Conservation (phyloP, 2,888 invertebrate species). For the Hemaris fuciformis region DNA sequence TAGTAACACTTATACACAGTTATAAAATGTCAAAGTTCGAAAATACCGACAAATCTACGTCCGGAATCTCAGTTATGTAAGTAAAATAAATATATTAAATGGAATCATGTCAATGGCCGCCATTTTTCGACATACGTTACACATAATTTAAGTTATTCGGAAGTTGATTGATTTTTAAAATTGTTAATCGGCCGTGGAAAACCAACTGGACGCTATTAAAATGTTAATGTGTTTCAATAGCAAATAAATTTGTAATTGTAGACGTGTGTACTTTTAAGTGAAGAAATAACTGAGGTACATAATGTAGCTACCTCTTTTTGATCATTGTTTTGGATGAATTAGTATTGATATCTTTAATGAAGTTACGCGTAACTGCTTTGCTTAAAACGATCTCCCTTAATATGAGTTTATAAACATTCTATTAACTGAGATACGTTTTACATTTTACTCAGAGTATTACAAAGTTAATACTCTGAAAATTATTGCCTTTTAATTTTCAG, state of each 20-base stretch:
- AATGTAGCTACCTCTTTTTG: no score
- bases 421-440: conserved; percentile 7
- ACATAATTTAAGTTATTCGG: neutral
- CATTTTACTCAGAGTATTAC: no score
- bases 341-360: no score
- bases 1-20: neutral
- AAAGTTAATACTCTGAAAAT: no score
- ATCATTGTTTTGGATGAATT: no score
- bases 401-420: neutral
- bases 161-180: neutral
- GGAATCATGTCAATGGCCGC: conserved; percentile 1
- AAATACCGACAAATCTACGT: neutral
- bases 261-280: no score
- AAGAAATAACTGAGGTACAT: no score
- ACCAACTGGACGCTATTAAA: neutral
- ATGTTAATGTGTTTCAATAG: neutral
- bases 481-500: no score
- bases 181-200: neutral
- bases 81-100: neutral
- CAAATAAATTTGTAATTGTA: no score
- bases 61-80: neutral
- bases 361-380: neutral
- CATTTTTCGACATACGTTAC: neutral
- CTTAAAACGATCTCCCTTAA: neutral
- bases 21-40: neutral